Conservation (phyloP, 2,113 vertebrate species). For the Tachysurus fulvidraco region DNA sequence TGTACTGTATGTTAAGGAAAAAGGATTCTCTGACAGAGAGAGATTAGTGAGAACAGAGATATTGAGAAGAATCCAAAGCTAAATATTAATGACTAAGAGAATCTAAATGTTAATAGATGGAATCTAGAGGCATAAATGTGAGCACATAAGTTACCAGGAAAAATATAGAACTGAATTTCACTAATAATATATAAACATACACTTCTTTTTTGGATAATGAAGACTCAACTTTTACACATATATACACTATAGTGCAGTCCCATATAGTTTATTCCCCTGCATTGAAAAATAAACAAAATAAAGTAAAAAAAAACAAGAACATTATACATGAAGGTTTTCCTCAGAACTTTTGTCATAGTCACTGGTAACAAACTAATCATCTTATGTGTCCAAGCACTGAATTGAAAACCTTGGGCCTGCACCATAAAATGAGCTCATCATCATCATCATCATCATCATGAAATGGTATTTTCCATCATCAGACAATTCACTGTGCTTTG, state of each 20-base stretch:
- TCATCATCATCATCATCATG: not conserved
- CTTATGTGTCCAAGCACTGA: not conserved
- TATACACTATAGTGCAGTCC: not conserved
- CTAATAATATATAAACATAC: not conserved
- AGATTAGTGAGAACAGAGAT: not conserved
- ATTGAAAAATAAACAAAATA: not conserved
- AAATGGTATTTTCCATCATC: slow-evolving; percentile 16
- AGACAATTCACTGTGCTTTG: not conserved
- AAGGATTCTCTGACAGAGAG: not conserved
- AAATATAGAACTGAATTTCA: not conserved
- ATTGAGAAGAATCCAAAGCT: not conserved
- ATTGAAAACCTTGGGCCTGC: not conserved
- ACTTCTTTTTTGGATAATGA: not conserved
- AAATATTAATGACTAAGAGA: not conserved
- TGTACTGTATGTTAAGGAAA: not conserved
- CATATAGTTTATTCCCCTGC: not conserved
- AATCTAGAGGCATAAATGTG: not conserved
- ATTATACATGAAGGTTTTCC: not conserved
- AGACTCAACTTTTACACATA: not conserved
- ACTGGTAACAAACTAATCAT: not conserved
- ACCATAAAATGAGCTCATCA: not conserved
- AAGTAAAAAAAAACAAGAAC: not conserved
- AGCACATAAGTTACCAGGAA: not conserved
- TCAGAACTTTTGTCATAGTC: not conserved
- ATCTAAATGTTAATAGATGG: not conserved